Evolutionary conservation across 2,797 vertebrate species (phyloP).

Genomic region (Natrix natrix): DNA sequence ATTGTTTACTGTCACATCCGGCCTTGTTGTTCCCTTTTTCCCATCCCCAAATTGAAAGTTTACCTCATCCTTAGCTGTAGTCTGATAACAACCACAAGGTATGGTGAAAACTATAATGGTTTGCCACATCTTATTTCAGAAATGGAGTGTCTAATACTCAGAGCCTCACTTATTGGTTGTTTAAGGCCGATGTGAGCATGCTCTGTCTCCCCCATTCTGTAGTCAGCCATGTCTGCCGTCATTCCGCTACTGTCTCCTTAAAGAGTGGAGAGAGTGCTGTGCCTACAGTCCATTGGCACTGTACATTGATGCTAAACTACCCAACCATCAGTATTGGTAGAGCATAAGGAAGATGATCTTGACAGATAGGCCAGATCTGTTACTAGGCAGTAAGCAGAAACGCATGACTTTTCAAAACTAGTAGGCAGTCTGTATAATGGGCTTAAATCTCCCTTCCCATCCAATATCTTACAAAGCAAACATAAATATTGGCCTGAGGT

Average conservation of each 20-base stretch:
- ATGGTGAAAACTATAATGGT: neutral
- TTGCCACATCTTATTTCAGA: neutral
- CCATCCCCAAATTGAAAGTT: neutral
- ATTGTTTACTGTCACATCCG: neutral
- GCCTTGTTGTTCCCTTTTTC: neutral
- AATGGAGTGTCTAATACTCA: neutral
- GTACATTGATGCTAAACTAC: neutral
- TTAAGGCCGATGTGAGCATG: neutral
- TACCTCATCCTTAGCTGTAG: neutral
- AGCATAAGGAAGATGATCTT: neutral
- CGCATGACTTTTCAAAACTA: neutral
- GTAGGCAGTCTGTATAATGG: neutral
- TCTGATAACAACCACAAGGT: neutral
- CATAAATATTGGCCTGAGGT: neutral
- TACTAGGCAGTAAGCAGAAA: neutral
- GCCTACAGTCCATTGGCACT: neutral
- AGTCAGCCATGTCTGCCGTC: neutral
- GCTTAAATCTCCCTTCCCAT: neutral
- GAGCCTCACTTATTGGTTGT: neutral
- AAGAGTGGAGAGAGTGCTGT: neutral
- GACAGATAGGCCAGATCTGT: neutral
- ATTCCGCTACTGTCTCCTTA: neutral
- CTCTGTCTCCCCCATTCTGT: neutral
- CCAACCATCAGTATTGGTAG: neutral
- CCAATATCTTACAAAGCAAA: neutral